Evolutionary conservation across 2,113 vertebrate species (phyloP).

Genomic region (Artemisiospiza belli): DNA sequence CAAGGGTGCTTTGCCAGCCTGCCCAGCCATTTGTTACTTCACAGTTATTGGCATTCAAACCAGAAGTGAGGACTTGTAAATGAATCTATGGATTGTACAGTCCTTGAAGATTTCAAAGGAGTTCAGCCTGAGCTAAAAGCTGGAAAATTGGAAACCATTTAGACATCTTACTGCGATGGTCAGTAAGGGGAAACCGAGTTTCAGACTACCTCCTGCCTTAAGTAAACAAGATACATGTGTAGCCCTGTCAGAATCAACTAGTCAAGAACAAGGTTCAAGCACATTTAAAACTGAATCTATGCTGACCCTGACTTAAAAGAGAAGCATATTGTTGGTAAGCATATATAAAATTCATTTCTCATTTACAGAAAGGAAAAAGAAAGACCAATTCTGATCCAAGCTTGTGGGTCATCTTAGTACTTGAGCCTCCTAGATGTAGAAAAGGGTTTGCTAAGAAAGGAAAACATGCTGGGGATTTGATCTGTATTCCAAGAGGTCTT

Average conservation of each 20-base stretch:
- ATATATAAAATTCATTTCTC: background rate
- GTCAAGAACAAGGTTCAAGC: constrained; percentile 1
- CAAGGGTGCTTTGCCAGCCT: background rate
- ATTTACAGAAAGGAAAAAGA: constrained; percentile 35
- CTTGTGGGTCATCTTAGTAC: background rate
- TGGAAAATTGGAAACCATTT: background rate
- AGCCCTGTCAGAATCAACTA: constrained; percentile 38
- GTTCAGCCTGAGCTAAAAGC: background rate
- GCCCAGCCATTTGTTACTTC: background rate
- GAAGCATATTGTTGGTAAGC: background rate
- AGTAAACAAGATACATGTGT: constrained; percentile 51
- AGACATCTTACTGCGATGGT: background rate
- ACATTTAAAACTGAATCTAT: background rate
- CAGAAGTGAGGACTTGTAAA: background rate
- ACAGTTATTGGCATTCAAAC: background rate
- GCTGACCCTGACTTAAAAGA: constrained; percentile 5
- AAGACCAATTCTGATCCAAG: background rate
- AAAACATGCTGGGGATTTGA: constrained; percentile 72
- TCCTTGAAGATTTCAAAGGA: constrained; percentile 28
- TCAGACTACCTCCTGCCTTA: constrained; percentile 32
- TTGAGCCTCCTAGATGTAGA: constrained; percentile 49
- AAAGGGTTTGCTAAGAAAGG: constrained; percentile 65
- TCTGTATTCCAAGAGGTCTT: constrained; percentile 69
- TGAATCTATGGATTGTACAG: background rate
- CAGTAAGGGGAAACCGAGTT: constrained; percentile 48